Evolutionary conservation across 1,140 invertebrate species (phyloP), one percentile per base, ranked within the genome.

Genomic region (Oscheius sp.): DNA sequence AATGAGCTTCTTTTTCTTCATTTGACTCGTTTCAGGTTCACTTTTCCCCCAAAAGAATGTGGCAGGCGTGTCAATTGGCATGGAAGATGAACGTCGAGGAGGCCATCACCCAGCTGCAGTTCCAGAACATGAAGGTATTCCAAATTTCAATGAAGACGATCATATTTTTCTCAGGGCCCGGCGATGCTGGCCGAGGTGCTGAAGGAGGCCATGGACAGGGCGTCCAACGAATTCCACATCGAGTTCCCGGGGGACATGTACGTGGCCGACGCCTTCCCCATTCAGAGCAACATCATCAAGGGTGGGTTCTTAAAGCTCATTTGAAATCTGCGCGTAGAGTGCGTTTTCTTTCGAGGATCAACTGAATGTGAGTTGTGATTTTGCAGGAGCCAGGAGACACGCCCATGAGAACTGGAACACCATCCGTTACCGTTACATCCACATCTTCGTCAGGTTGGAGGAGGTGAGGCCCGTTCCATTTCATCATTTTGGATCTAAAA

Each of bases 271-370:
- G 69, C 75, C 2, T 83, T 83, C 61, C 67, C 74, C 1, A 71
- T 83, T 59, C 81, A 83, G 63, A 73, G 38, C 23, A 75, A 84
- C 45, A 83, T 83, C 42, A 45, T 85, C 61, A 83, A 83, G 63
- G 78, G 71, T 73, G 32, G 15, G 20, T 68, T 20, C n/a, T 20
- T 7, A 31, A 36, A 4, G 15, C 34, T 45, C 23, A 45, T 45
- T 45, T 0, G 42, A 45, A 18, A 18, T 45, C 34, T 62, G 4
- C 0, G 28, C 29, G n/a, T 35, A 10, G 29, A 10, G 35, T 35
- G 18, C 4, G 3, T 18, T 4, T 49, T 61, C 26, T 20, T 68
- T 58, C 13, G n/a, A 52, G 2, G 34, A 3, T 13, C 0, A 7
- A 31, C 2, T 13, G 29, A 2, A 29, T 10, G n/a, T n/a, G n/a